Base-by-base conservation (phyloP, 1,140 invertebrate genomes). In the Diabrotica undecimpunctata region DNA sequence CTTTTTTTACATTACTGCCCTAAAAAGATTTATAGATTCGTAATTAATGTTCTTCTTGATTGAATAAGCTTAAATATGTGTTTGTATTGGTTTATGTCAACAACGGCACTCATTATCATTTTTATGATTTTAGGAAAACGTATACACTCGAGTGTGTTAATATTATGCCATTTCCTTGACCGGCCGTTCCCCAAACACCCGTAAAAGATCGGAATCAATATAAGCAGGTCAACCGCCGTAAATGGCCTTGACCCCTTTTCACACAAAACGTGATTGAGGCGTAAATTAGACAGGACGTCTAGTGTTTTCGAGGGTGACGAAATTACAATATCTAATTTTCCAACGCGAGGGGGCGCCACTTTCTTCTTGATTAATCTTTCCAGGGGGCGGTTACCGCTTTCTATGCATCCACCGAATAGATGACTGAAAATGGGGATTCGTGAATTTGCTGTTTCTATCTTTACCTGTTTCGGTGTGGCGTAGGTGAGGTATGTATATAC, bases 271-370 rank as follows among this genome's bases (percentile, higher is more conserved):
- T 62, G 12, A 36, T 25, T 36, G 11, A 39, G 52, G 37, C 37
- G 10, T 39, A 41, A 54, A 62, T 62, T 54, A 53, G 39, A 39
- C 53, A 39, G 36, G 52, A 54, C 51, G 25, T 62, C 61, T 62
- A 54, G 61, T 51, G 58, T 60, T 60, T 46, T 12, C 58, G 53
- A 55, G 61, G 61, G 52, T 62, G 61, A 62, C 61, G 53, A 54
- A 54, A 62, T 62, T 62, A 62, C 61, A 62, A 62, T 62, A 62
- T 62, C 61, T 54, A 62, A 62, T 62, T 62, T 62, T 62, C 61
- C 61, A 62, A 46, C 52, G 53, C 52, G 61, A 25, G 38, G 61
- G 61, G 51, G 52, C 52, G n/a, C 51, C 51, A 38, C 51, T 62
- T 62, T 62, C 61, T 54, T 62, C 61, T 54, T 62, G 53, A 62